These are phyloP conservation scores for Phasianus colchicus DNA, from an alignment of 2,113 vertebrate species.

Conservation along the genomic window DNA sequence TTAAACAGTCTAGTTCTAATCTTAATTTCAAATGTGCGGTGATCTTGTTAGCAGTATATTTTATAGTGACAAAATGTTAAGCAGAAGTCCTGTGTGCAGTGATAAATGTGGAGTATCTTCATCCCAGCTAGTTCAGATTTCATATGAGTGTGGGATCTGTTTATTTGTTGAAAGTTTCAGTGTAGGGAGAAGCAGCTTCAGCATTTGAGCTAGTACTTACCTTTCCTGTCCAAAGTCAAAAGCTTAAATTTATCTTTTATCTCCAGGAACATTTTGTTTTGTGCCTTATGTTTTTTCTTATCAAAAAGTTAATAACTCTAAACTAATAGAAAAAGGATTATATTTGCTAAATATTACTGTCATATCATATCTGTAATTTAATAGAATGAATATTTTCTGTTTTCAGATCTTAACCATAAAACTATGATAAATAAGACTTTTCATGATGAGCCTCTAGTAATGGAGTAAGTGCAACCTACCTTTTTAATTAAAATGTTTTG, in stretches of 20 bases:
- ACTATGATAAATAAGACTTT: conserved; percentile 86
- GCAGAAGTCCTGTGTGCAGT: background rate
- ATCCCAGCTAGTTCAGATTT: background rate
- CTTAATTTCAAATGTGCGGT: background rate
- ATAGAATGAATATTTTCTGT: background rate
- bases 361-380: background rate
- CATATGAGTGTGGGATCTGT: accelerated
- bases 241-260: background rate
- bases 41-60: background rate
- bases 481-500: background rate
- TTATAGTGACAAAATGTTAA: background rate
- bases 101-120: background rate
- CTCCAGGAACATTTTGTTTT: background rate
- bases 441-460: conserved; percentile 92
- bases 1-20: background rate
- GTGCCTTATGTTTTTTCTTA: background rate
- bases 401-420: conserved; percentile 81
- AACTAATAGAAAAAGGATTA: background rate
- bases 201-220: background rate
- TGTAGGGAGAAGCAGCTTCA: background rate
- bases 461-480: conserved; percentile 90
- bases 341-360: background rate
- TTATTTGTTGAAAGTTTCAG: background rate
- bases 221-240: background rate
- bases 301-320: background rate